Percentiles rank a stretch among this genome's conserved stretches.
Evolutionary conservation across 2,797 vertebrate genomes (phyloP).

Genomic region (Bradypus variegatus): DNA sequence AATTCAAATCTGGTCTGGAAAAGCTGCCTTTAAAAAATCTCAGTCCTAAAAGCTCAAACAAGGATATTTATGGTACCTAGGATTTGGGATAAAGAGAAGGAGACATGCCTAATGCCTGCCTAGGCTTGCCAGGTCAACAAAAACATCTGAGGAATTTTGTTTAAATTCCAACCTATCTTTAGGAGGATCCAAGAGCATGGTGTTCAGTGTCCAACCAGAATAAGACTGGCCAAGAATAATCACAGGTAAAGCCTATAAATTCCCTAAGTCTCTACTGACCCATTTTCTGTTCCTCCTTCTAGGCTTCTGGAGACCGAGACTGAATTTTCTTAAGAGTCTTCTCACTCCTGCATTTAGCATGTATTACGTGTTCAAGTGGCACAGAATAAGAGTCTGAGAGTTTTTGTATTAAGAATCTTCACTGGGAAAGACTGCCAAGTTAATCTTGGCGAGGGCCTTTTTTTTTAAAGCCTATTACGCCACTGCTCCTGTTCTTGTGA

Average conservation of each 20-base stretch:
- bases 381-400: background rate
- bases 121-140: slow-evolving; percentile 13
- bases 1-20: slow-evolving; percentile 18
- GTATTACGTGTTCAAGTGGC: background rate
- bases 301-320: background rate
- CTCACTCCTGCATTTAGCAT: background rate
- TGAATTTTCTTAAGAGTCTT: background rate
- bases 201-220: background rate
- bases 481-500: background rate
- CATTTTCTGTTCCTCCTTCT: background rate
- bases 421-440: background rate
- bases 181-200: background rate
- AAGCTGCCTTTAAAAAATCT: background rate
- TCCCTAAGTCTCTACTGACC: background rate
- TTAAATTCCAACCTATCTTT: slow-evolving; percentile 32
- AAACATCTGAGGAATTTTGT: slow-evolving; percentile 31
- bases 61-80: background rate
- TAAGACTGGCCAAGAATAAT: background rate
- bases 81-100: background rate
- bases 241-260: background rate
- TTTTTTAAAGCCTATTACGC: background rate
- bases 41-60: background rate
- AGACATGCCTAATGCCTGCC: background rate
- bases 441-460: background rate
- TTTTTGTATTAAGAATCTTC: background rate